Evolutionary conservation across 2,797 vertebrate species (phyloP).

Genomic region (Sardinella longiceps): DNA sequence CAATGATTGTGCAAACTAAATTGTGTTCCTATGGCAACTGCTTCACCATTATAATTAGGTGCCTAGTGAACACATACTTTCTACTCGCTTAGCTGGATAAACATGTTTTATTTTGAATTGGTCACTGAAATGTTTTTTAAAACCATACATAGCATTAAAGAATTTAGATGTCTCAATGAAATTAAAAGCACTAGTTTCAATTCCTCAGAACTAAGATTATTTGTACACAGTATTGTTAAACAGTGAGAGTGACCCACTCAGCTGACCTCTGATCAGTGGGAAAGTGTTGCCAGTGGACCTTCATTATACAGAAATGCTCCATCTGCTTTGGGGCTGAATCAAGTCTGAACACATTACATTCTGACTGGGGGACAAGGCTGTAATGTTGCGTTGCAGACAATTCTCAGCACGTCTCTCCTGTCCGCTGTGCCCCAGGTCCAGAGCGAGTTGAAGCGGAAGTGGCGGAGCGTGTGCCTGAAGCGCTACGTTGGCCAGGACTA

Average conservation of each 20-base stretch:
- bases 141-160: not conserved
- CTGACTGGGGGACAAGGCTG: not conserved
- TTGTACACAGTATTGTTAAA: not conserved
- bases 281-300: not conserved
- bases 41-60: not conserved
- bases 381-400: not conserved
- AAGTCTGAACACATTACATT: not conserved
- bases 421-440: slow-evolving; percentile 80
- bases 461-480: slow-evolving; percentile 79
- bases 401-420: not conserved
- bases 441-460: slow-evolving; percentile 85
- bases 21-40: not conserved
- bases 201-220: not conserved
- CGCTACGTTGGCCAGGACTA: slow-evolving; percentile 73
- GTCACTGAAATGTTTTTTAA: not conserved
- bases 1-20: not conserved
- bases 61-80: not conserved
- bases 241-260: not conserved
- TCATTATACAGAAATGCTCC: not conserved
- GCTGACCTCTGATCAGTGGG: not conserved
- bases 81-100: not conserved
- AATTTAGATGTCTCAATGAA: not conserved
- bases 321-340: not conserved
- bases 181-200: not conserved
- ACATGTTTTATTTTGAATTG: not conserved